Percentiles rank a stretch among this genome's conserved stretches.
phyloP scores from a whole-genome alignment of 2,888 invertebrate species.

The Cephus pygmeus region DNA sequence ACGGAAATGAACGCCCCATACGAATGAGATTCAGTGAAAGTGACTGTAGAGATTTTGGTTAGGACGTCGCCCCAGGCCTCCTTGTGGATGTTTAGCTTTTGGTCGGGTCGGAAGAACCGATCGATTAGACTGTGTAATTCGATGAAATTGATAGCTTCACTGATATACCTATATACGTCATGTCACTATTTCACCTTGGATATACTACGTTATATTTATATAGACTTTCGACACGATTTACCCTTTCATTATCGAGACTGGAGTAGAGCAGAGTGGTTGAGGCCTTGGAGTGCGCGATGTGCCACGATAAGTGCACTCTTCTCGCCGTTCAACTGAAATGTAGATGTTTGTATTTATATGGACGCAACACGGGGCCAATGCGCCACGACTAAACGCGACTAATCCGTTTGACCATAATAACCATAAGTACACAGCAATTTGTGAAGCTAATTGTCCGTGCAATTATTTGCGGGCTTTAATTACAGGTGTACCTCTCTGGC shows the following conservation, averaged over 20 bases:
- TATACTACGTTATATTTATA: not conserved
- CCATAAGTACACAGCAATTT: slow-evolving; percentile 7
- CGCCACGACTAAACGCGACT: not conserved
- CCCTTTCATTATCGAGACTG: not conserved
- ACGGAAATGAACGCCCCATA: not conserved
- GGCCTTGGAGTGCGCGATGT: not conserved
- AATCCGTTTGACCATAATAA: not conserved
- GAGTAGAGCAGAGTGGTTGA: not conserved
- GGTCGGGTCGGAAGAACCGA: not conserved
- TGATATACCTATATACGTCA: not conserved
- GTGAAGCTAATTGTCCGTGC: slow-evolving; percentile 12
- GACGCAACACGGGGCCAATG: not conserved
- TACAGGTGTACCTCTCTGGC: not conserved
- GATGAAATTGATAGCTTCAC: slow-evolving; percentile 4
- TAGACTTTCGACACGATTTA: not conserved
- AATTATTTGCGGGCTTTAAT: slow-evolving; percentile 6
- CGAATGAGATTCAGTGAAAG: not conserved
- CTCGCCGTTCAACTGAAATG: not conserved
- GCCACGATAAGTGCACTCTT: not conserved
- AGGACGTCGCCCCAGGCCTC: not conserved
- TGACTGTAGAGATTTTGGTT: not conserved
- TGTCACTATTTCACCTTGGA: not conserved
- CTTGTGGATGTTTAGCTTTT: not conserved
- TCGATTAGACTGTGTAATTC: slow-evolving; percentile 3
- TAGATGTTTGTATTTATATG: not conserved